Percentiles rank a stretch among this genome's conserved stretches.
phyloP scores from a whole-genome alignment of 2,888 invertebrate species.

The Schizaphis graminum region DNA sequence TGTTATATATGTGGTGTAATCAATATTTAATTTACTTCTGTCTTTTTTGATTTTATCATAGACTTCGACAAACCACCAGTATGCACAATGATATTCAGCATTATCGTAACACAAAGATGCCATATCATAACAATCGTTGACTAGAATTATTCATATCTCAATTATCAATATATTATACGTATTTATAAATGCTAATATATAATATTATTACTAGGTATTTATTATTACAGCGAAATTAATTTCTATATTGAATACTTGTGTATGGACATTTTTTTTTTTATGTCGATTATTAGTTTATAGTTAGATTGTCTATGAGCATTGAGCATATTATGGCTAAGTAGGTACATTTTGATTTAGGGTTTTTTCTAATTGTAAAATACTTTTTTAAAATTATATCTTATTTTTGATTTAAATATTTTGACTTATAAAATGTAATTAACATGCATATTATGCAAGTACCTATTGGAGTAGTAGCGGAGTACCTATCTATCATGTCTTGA shows the following conservation, averaged over 20 bases:
- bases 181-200: not conserved
- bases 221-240: not conserved
- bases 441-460: not conserved
- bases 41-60: not conserved
- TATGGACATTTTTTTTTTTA: not conserved
- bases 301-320: not conserved
- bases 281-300: not conserved
- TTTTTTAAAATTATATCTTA: not conserved
- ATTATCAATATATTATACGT: not conserved
- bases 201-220: not conserved
- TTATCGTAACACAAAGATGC: conserved; percentile 35
- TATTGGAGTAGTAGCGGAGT: not conserved
- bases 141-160: not conserved
- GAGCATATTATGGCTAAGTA: not conserved
- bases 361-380: not conserved
- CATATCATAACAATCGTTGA: conserved; percentile 37
- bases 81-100: conserved; percentile 35
- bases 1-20: not conserved
- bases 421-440: not conserved
- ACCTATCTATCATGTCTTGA: not conserved
- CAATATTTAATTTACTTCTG: not conserved
- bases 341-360: not conserved
- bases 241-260: not conserved
- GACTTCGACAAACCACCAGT: conserved; percentile 19
- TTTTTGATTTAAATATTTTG: not conserved